A percentile compares a stretch with the other conserved stretches of the same genome.
These are phyloP conservation scores for Lasius fuliginosus DNA, from an alignment of 2,888 invertebrate species.

Conservation along the genomic window DNA sequence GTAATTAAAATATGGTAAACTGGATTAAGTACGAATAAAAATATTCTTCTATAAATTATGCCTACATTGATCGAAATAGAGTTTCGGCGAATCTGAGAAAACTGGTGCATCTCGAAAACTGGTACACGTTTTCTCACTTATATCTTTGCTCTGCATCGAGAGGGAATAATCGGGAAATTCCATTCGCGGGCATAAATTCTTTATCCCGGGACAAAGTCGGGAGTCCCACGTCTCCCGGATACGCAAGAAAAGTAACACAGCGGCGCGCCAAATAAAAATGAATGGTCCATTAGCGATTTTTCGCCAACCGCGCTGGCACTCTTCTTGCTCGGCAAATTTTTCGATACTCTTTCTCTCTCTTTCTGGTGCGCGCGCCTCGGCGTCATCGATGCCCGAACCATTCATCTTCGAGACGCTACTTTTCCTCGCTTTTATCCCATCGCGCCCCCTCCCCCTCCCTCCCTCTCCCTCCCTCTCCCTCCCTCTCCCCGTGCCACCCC, in stretches of 20 bases:
- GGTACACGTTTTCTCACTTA: conserved; percentile 46
- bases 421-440: conserved; percentile 60
- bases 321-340: conserved; percentile 59
- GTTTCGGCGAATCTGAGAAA: not conserved
- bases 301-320: conserved; percentile 38
- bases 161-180: conserved; percentile 45
- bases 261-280: conserved; percentile 68
- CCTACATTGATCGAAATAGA: not conserved
- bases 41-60: not conserved
- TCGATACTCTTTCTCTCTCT: conserved; percentile 59
- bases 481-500: too few relatives aligned
- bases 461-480: too few relatives aligned
- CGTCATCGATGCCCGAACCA: conserved; percentile 73
- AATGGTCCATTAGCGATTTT: conserved; percentile 72
- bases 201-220: conserved; percentile 49
- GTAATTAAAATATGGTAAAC: not conserved
- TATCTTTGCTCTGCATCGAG: conserved; percentile 3
- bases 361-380: conserved; percentile 51
- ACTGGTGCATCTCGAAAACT: conserved; percentile 11
- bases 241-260: conserved; percentile 61
- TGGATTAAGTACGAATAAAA: not conserved
- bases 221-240: conserved; percentile 15
- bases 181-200: conserved; percentile 53
- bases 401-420: conserved; percentile 77
- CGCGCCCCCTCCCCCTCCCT: not conserved